Conservation (phyloP, 2,888 invertebrate species). For the Xylophagus ater region DNA sequence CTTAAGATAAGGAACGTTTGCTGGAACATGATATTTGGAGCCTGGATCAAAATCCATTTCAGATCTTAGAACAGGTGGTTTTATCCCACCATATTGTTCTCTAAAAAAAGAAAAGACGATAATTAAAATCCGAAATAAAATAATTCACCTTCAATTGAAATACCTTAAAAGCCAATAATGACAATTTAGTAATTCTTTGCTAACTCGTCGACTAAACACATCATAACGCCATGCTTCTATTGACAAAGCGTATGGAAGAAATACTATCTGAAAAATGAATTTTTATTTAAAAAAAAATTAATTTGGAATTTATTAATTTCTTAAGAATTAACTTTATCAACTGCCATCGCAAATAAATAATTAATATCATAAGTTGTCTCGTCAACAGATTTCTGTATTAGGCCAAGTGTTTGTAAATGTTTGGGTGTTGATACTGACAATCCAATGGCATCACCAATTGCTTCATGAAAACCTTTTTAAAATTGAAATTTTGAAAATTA, state of each 20-base stretch:
- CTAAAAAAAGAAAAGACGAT: conserved; percentile 40
- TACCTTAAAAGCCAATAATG: conserved; percentile 80
- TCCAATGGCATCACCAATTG: conserved; percentile 79
- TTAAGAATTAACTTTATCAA: conserved; percentile 55
- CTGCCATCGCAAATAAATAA: conserved; percentile 69
- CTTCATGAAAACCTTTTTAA: conserved; percentile 78
- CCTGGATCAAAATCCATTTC: conserved; percentile 88
- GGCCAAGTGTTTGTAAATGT: conserved; percentile 72
- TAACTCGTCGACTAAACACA: conserved; percentile 62
- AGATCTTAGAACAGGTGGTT: conserved; percentile 72
- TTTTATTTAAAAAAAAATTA: background rate
- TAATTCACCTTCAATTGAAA: conserved; percentile 8
- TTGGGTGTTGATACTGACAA: conserved; percentile 74
- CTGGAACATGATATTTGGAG: conserved; percentile 84
- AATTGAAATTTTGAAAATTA: background rate
- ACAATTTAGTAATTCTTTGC: conserved; percentile 70
- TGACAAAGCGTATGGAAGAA: conserved; percentile 72
- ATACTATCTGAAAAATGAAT: conserved; percentile 34
- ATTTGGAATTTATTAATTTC: background rate
- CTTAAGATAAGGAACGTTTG: conserved; percentile 83
- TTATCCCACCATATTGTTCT: conserved; percentile 73
- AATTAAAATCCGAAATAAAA: conserved; percentile 5
- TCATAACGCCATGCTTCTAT: conserved; percentile 83
- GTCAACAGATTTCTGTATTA: conserved; percentile 69
- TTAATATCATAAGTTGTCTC: conserved; percentile 77